Evolutionary conservation across 1,140 invertebrate genomes (phyloP).

Genomic region (Drosophila leontia): DNA sequence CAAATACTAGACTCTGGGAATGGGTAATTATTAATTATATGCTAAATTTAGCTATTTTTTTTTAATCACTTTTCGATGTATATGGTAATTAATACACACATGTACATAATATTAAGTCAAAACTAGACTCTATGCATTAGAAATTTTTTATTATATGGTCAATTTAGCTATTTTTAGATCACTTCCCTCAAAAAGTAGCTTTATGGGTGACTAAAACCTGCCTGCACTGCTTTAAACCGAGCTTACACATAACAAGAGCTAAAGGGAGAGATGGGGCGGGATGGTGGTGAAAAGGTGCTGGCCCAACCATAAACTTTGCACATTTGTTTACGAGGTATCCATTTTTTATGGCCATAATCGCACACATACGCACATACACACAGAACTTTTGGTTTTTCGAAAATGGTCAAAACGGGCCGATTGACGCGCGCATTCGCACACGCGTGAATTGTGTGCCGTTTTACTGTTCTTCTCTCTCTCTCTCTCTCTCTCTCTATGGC

Average conservation of each 20-base stretch:
- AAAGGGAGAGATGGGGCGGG: neutral
- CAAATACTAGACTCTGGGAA: neutral
- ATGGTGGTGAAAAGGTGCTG: conserved; percentile 26
- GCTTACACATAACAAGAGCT: conserved; percentile 12
- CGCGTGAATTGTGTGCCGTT: conserved; percentile 50
- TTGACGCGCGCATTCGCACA: conserved; percentile 48
- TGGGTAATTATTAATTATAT: neutral
- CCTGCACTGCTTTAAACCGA: neutral
- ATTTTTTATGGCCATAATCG: conserved; percentile 36
- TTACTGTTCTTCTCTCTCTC: conserved; percentile 20
- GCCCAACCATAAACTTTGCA: conserved; percentile 43
- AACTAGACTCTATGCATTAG: no score
- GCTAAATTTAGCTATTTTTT: neutral
- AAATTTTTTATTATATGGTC: neutral
- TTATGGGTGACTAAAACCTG: neutral
- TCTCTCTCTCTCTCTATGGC: conserved; percentile 20
- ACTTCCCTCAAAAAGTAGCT: neutral
- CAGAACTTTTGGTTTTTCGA: conserved; percentile 15
- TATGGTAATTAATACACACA: no score
- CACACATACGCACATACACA: conserved; percentile 11
- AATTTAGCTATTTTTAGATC: neutral
- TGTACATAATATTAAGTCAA: no score
- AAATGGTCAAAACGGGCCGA: conserved; percentile 50
- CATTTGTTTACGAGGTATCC: conserved; percentile 39
- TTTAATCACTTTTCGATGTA: no score